Percentiles rank a stretch among this genome's conserved stretches.
phyloP scores from a whole-genome alignment of 2,113 vertebrate species.

The Gallinago jamesoni region DNA sequence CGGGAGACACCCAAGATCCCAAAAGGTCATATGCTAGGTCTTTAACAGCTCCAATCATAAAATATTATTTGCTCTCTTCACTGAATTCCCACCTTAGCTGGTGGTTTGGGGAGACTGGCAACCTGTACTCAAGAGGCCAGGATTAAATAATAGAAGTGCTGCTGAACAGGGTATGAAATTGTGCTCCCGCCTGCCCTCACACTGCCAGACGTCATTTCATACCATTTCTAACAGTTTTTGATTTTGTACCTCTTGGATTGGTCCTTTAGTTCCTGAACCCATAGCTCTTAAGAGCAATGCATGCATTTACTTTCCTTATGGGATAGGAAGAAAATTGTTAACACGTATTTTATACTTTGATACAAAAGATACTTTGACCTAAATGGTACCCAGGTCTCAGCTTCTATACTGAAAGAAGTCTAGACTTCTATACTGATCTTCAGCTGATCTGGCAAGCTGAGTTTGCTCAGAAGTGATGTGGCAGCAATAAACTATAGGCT shows the following conservation, averaged over 20 bases:
- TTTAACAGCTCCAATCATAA: neutral
- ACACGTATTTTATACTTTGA: neutral
- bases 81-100: neutral
- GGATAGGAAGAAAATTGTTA: neutral
- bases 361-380: neutral
- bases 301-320: neutral
- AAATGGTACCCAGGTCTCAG: neutral
- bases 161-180: neutral
- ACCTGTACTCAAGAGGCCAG: neutral
- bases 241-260: neutral
- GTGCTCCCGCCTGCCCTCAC: neutral
- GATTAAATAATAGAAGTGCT: neutral
- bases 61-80: neutral
- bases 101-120: neutral
- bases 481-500: neutral
- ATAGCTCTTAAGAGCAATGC: neutral
- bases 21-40: neutral
- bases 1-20: neutral
- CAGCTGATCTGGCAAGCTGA: neutral
- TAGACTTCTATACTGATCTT: too few relatives aligned
- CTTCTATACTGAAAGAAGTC: neutral
- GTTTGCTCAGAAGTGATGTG: neutral
- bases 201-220: neutral
- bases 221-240: neutral
- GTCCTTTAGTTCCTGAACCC: neutral